These are phyloP conservation scores for Triops cancriformis DNA, from an alignment of 1,140 invertebrate genomes.

Conservation along the genomic window DNA sequence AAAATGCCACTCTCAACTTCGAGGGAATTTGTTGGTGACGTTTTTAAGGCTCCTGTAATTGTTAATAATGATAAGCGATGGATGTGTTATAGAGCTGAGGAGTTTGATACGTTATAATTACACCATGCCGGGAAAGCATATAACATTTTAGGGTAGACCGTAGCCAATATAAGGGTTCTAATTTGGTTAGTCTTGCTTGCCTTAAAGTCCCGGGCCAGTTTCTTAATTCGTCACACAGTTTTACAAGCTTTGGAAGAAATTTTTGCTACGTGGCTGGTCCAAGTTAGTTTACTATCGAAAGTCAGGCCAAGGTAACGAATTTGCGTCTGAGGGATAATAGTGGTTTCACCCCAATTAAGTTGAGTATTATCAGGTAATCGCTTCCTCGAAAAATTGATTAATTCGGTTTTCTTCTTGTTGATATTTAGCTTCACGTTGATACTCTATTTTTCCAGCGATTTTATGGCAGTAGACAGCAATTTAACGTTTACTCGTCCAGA, in stretches of 20 bases:
- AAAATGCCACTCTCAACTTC: too few relatives aligned
- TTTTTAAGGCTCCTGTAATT: too few relatives aligned
- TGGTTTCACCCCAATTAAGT: not conserved
- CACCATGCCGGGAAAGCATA: not conserved
- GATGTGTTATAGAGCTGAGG: too few relatives aligned
- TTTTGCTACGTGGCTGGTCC: not conserved
- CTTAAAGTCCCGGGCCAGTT: not conserved
- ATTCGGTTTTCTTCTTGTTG: not conserved
- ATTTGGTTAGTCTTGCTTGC: not conserved
- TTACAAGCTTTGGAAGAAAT: not conserved
- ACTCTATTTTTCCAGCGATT: not conserved
- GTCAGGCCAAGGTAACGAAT: not conserved
- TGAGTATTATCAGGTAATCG: not conserved
- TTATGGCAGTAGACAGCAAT: too few relatives aligned
- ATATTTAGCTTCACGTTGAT: not conserved
- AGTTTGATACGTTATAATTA: not conserved
- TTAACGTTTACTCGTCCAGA: too few relatives aligned
- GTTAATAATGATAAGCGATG: too few relatives aligned
- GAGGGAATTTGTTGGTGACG: too few relatives aligned
- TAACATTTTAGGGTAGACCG: not conserved
- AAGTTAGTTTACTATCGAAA: not conserved
- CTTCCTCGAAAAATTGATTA: not conserved
- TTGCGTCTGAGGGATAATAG: not conserved
- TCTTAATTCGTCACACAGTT: not conserved
- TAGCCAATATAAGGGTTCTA: not conserved